Evolutionary conservation across 2,888 invertebrate genomes (phyloP).

Genomic region (Arenicola marina): DNA sequence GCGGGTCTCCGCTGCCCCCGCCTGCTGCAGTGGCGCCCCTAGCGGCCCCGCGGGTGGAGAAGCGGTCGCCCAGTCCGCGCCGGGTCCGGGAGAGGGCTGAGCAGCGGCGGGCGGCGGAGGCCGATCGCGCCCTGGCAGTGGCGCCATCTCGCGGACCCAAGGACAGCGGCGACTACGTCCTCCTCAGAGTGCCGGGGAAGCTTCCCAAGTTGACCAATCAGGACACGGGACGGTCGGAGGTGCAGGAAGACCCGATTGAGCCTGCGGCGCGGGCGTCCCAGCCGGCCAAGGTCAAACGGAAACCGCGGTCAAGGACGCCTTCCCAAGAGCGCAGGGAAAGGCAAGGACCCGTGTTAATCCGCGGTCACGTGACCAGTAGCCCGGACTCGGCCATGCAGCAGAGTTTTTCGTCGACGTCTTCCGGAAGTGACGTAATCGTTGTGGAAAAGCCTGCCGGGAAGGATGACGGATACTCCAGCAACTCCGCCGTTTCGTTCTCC

Average conservation of each 20-base stretch:
- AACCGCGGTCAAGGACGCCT: neutral
- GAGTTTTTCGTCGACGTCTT: slow-evolving; percentile 1
- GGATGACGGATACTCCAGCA: slow-evolving; percentile 1
- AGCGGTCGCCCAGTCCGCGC: neutral
- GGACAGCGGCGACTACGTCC: neutral
- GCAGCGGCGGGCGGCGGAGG: neutral
- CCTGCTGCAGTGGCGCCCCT: neutral
- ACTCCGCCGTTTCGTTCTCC: neutral
- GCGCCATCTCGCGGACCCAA: neutral
- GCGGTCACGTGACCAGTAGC: neutral
- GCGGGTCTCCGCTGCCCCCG: no score
- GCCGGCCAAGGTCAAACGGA: neutral
- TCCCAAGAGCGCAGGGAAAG: neutral
- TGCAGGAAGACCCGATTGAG: neutral
- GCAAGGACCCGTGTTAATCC: neutral
- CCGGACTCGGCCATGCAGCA: slow-evolving; percentile 5
- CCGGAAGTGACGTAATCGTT: neutral
- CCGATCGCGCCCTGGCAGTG: neutral
- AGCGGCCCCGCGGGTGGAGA: neutral
- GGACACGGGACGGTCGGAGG: neutral
- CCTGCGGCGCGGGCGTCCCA: neutral
- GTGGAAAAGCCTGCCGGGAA: neutral
- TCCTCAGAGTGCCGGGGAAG: neutral
- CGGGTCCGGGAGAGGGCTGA: neutral
- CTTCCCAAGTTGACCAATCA: neutral